Conservation (phyloP, 2,888 invertebrate species). For the Gibbula magus region DNA sequence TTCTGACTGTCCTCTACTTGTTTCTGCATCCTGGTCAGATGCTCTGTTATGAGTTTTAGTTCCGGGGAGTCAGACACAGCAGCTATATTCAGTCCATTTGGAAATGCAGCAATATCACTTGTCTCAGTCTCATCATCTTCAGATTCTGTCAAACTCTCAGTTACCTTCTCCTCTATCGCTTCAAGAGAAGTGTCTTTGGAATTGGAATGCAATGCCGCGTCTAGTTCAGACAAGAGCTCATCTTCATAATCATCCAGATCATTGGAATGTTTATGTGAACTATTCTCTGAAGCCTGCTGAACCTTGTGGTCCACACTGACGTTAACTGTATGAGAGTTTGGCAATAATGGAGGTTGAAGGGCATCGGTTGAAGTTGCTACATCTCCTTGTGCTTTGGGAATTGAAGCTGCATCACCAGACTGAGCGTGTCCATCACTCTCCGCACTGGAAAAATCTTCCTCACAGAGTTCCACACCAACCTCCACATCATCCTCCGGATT, state of each 20-base stretch:
- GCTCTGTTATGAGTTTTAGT: conserved; percentile 46
- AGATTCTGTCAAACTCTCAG: not conserved
- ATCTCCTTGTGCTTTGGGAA: not conserved
- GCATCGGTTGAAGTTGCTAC: not conserved
- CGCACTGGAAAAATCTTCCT: not conserved
- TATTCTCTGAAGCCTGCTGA: no score
- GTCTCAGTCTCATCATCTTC: not conserved
- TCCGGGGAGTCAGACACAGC: conserved; percentile 35
- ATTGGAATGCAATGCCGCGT: conserved; percentile 50
- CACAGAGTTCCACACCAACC: not conserved
- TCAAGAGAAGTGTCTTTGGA: not conserved
- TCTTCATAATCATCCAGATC: conserved; percentile 46
- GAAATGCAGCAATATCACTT: not conserved
- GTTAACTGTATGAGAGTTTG: no score
- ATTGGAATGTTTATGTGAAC: no score
- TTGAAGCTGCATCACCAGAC: no score
- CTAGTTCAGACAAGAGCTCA: conserved; percentile 62
- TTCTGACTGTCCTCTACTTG: conserved; percentile 40
- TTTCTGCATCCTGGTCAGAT: conserved; percentile 52
- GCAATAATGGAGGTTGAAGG: no score
- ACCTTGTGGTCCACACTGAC: no score
- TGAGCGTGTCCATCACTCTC: not conserved
- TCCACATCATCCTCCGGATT: not conserved
- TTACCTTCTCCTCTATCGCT: not conserved
- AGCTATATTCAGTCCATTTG: conserved; percentile 27